These are phyloP conservation scores for Melitaea cinxia DNA, from an alignment of 1,140 invertebrate species.

Conservation along the genomic window DNA sequence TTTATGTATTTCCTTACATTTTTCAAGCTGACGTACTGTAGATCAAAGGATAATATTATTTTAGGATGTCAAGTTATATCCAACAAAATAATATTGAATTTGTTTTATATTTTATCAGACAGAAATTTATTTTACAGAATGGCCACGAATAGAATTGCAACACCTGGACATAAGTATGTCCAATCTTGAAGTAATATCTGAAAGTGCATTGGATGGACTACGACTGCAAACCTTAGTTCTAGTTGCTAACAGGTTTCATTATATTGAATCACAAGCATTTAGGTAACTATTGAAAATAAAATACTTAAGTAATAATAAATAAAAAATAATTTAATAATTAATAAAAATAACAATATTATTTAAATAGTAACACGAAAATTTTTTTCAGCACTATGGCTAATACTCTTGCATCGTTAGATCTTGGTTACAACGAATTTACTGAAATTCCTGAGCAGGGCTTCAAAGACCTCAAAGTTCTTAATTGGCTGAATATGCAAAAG, in stretches of 20 bases:
- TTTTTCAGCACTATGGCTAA: constrained; percentile 83
- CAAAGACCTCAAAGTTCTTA: constrained; percentile 84
- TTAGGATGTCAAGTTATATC: constrained; percentile 12
- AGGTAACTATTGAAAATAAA: constrained; percentile 55
- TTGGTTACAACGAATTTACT: constrained; percentile 88
- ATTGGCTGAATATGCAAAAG: constrained; percentile 90
- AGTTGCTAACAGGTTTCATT: constrained; percentile 73
- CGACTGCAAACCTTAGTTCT: constrained; percentile 72
- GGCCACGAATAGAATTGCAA: constrained; percentile 72
- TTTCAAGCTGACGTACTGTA: not conserved
- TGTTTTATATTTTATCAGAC: constrained; percentile 10
- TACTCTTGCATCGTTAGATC: constrained; percentile 86
- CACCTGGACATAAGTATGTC: constrained; percentile 78
- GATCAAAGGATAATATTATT: constrained; percentile 1
- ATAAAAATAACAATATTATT: too few relatives aligned
- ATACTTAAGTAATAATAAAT: constrained; percentile 1
- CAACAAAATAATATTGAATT: constrained; percentile 25
- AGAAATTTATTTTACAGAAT: constrained; percentile 66
- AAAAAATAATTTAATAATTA: too few relatives aligned
- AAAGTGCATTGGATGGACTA: constrained; percentile 73
- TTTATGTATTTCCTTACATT: not conserved
- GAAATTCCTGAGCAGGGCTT: constrained; percentile 85
- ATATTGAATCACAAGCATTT: constrained; percentile 70
- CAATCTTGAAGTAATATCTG: constrained; percentile 69
- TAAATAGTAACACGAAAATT: too few relatives aligned